Evolutionary conservation across 2,888 invertebrate species (phyloP).

Genomic region (Pachydiplax longipennis): DNA sequence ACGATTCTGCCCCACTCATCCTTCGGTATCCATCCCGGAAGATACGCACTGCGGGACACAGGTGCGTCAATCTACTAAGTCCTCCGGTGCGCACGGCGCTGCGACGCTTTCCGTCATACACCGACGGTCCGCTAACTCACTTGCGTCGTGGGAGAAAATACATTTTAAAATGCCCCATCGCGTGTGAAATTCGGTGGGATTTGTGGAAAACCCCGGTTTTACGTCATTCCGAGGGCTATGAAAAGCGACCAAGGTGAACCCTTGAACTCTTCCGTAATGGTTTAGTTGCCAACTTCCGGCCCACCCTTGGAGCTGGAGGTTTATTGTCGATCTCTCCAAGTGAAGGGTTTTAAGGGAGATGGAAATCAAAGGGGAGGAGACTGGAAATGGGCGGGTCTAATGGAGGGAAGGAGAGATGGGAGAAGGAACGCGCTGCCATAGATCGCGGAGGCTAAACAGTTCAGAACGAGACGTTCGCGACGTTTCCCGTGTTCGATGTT

Average conservation of each 20-base stretch:
- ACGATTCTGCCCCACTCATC: not conserved
- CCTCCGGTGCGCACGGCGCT: conserved; percentile 16
- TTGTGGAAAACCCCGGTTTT: not conserved
- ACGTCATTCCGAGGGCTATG: not conserved
- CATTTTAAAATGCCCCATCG: not conserved
- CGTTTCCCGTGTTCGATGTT: not conserved
- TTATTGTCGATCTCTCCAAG: conserved; percentile 33
- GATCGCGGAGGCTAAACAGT: not conserved
- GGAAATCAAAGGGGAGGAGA: not conserved
- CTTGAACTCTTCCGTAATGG: conserved; percentile 14
- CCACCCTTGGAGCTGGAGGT: conserved; percentile 3
- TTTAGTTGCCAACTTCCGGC: conserved; percentile 38
- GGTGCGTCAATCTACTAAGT: conserved; percentile 29
- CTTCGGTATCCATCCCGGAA: conserved; percentile 10
- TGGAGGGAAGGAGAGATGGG: not conserved
- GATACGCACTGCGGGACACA: conserved; percentile 44
- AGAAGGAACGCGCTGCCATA: not conserved
- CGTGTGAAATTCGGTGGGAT: not conserved
- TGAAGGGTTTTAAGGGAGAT: conserved; percentile 26
- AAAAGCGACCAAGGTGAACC: not conserved
- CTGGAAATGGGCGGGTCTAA: conserved; percentile 24
- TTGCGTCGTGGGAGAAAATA: not conserved
- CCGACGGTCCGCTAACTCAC: not conserved
- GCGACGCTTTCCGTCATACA: not conserved
- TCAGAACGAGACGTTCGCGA: not conserved